A percentile compares a stretch with the other conserved stretches of the same genome.
phyloP scores from a whole-genome alignment of 1,140 invertebrate genomes.

The Drosophila truncata region DNA sequence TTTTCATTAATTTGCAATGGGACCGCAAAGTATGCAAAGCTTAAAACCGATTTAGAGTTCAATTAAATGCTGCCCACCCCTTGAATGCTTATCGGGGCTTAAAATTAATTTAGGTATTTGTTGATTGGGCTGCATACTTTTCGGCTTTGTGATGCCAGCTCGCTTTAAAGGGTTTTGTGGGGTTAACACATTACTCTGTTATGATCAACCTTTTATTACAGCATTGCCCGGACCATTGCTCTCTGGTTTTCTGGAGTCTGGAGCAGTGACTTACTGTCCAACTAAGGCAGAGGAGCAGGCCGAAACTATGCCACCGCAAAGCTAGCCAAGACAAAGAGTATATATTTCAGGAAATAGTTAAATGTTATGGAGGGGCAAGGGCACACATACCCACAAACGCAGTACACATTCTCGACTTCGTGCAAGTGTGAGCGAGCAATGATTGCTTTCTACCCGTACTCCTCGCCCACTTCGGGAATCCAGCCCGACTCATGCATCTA shows the following conservation, averaged over 20 bases:
- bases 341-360: slow-evolving; percentile 52
- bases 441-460: slow-evolving; percentile 43
- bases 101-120: slow-evolving; percentile 44
- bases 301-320: slow-evolving; percentile 50
- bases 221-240: slow-evolving; percentile 31
- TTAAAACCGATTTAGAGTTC: slow-evolving; percentile 19
- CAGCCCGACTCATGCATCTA: slow-evolving; percentile 16
- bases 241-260: slow-evolving; percentile 16
- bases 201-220: slow-evolving; percentile 44
- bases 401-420: background rate
- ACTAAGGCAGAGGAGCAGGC: slow-evolving; percentile 21
- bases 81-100: slow-evolving; percentile 15
- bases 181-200: slow-evolving; percentile 9
- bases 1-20: slow-evolving; percentile 35
- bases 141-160: slow-evolving; percentile 2
- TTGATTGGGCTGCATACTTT: slow-evolving; percentile 45
- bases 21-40: slow-evolving; percentile 42
- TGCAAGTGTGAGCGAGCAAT: slow-evolving; percentile 19
- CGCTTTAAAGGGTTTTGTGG: background rate
- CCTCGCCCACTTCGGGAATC: slow-evolving; percentile 5
- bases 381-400: slow-evolving; percentile 5
- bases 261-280: slow-evolving; percentile 38
- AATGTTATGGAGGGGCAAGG: slow-evolving; percentile 41
- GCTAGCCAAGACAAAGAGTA: slow-evolving; percentile 45
- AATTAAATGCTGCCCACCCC: slow-evolving; percentile 21